phyloP scores from a whole-genome alignment of 2,113 vertebrate species.

The Oncorhynchus kisutch region DNA sequence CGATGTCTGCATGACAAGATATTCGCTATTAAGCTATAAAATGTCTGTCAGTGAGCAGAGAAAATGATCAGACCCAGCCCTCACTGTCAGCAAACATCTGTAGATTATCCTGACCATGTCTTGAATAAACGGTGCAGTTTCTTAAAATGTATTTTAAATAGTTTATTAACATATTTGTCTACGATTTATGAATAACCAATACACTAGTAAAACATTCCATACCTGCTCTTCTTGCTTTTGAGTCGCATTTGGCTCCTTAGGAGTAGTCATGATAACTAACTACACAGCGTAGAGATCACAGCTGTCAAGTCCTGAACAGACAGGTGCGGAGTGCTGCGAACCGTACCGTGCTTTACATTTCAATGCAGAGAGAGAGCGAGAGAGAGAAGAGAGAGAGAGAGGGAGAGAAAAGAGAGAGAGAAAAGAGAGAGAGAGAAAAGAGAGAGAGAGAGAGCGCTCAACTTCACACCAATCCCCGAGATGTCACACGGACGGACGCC shows the following conservation, averaged over 20 bases:
- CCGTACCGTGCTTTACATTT: slow-evolving; percentile 5
- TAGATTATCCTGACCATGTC: too few species aligned
- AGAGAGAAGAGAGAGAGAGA: too few species aligned
- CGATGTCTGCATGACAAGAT: too few species aligned
- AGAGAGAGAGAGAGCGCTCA: not conserved
- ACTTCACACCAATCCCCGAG: too few species aligned
- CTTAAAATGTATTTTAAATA: not conserved
- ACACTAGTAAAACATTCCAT: slow-evolving; percentile 42
- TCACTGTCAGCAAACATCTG: too few species aligned
- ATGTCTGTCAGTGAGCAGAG: too few species aligned
- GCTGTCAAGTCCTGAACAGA: slow-evolving; percentile 42
- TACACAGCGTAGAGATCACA: slow-evolving; percentile 21
- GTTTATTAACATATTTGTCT: not conserved
- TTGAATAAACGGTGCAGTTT: too few species aligned
- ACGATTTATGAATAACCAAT: not conserved
- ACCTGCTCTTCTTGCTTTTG: slow-evolving; percentile 89
- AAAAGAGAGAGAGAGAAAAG: not conserved
- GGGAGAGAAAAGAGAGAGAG: too few species aligned
- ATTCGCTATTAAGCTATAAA: too few species aligned
- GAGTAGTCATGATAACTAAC: slow-evolving; percentile 84
- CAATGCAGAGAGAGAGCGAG: not conserved
- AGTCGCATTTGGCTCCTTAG: slow-evolving; percentile 81
- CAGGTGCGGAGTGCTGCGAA: slow-evolving; percentile 11
- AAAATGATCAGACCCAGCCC: too few species aligned
- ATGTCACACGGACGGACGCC: not conserved